Evolutionary conservation across 2,113 vertebrate genomes (phyloP).

Genomic region (Vidua macroura): DNA sequence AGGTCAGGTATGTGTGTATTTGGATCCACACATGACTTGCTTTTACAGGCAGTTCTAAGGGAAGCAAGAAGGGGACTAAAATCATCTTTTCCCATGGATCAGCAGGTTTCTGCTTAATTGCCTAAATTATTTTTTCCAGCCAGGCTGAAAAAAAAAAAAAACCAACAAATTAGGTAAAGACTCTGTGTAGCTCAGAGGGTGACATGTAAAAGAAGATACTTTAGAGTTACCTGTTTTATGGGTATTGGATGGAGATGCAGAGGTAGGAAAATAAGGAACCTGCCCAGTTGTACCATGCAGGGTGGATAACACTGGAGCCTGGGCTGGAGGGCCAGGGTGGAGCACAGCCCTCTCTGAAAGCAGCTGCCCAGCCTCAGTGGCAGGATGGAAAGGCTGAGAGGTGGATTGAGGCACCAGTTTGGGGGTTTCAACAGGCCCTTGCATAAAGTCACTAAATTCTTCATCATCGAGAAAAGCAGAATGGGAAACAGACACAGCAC

Average conservation of each 20-base stretch:
- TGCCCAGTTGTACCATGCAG: conserved; percentile 64
- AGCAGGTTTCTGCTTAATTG: not conserved
- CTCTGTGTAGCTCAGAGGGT: not conserved
- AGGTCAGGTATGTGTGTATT: not conserved
- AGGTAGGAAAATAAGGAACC: conserved; percentile 68
- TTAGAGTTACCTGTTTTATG: conserved; percentile 72
- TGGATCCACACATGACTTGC: not conserved
- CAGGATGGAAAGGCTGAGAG: conserved; percentile 70
- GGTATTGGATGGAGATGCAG: conserved; percentile 68
- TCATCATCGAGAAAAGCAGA: conserved; percentile 87
- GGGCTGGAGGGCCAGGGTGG: conserved; percentile 80
- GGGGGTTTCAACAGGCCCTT: conserved; percentile 82
- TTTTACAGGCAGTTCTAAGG: not conserved
- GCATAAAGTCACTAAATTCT: conserved; percentile 98
- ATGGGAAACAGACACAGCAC: conserved; percentile 82
- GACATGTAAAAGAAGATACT: not conserved
- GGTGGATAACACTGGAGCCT: conserved; percentile 69
- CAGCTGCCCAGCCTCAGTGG: conserved; percentile 69
- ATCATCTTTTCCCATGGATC: not conserved
- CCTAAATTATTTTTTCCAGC: not conserved
- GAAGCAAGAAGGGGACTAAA: not conserved
- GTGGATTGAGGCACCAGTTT: conserved; percentile 63
- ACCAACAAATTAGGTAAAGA: not conserved
- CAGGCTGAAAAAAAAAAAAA: not conserved
- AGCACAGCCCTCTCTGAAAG: conserved; percentile 72